Evolutionary conservation across 2,113 vertebrate species (phyloP).

Genomic region (Notarius lentiginosus): DNA sequence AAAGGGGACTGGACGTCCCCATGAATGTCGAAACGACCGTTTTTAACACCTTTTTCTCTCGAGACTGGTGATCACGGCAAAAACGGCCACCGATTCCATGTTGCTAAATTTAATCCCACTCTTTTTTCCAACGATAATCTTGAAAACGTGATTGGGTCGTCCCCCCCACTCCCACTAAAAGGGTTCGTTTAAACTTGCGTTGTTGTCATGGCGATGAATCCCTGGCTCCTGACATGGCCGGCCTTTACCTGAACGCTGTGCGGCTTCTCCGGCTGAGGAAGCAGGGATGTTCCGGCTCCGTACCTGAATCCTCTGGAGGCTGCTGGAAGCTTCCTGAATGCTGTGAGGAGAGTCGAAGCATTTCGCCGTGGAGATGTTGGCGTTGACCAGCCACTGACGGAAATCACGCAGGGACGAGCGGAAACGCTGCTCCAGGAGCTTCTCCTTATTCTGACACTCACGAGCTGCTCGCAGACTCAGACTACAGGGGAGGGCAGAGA

Average conservation of each 20-base stretch:
- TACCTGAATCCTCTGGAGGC: slow-evolving; percentile 92
- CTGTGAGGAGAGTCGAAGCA: slow-evolving; percentile 92
- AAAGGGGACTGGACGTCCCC: too few relatives aligned
- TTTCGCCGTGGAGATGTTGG: slow-evolving; percentile 90
- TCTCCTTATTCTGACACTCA: slow-evolving; percentile 93
- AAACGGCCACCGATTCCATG: neutral
- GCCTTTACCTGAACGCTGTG: neutral
- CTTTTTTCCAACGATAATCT: neutral
- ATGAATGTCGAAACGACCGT: too few relatives aligned
- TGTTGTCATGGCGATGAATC: slow-evolving; percentile 10
- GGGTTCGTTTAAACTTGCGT: neutral
- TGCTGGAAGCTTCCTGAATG: slow-evolving; percentile 79
- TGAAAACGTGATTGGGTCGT: too few relatives aligned
- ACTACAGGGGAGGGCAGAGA: slow-evolving; percentile 64
- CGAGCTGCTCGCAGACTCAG: slow-evolving; percentile 91
- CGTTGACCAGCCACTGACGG: slow-evolving; percentile 94
- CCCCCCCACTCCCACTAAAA: neutral
- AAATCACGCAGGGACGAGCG: slow-evolving; percentile 85
- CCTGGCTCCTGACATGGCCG: neutral
- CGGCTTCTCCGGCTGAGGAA: neutral
- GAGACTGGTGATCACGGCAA: too few relatives aligned
- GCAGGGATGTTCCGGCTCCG: neutral
- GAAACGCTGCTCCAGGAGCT: slow-evolving; percentile 90
- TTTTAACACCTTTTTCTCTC: too few relatives aligned
- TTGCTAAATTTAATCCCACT: neutral